Evolutionary conservation across 2,113 vertebrate genomes (phyloP), one percentile per base, ranked within the genome.

Genomic region (Notechis scutatus): DNA sequence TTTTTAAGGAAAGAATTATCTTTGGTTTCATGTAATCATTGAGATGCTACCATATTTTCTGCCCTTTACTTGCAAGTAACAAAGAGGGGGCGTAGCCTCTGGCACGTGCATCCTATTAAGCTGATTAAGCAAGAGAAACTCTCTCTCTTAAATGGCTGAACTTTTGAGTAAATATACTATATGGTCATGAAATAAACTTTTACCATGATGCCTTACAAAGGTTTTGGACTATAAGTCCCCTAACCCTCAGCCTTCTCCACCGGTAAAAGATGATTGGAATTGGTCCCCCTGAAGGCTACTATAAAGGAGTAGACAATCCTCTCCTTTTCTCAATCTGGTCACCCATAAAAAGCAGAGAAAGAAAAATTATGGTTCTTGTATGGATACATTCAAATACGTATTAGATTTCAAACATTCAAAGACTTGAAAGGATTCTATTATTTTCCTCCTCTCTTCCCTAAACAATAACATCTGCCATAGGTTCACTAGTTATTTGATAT

Each of bases 401-500:
- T 29, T 90, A 87, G 91, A 92, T 95, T 95, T 94, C 52, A 94
- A 95, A 95, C 6, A 24, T 92, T 55, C 92, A 85, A 3, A 94
- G 54, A 90, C 93, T 42, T 69, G 93, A 29, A 2, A 45, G 90
- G 39, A 90, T 23, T 85, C 39, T 45, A 12, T 69, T 85, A 90
- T 88, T 61, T 94, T 23, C 5, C 74, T 39, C 11, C 45, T 61
- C 89, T 57, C 12, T n/a, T 29, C 21, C 93, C 95, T 93, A 95
- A 94, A 85, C 85, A 0, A 90, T 92, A 94, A 94, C 92, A 94
- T 94, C 88, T 94, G 88, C 81, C 47, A 23, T 39, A 59, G 93
- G 81, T 56, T 86, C 69, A 39, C 74, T 47, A 56, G 57, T 45
- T 94, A 90, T 81, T 74, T 92, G 93, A 92, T 94, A 94, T 90